Evolutionary conservation across 1,140 invertebrate species (phyloP).

Genomic region (Ylistrum balloti): DNA sequence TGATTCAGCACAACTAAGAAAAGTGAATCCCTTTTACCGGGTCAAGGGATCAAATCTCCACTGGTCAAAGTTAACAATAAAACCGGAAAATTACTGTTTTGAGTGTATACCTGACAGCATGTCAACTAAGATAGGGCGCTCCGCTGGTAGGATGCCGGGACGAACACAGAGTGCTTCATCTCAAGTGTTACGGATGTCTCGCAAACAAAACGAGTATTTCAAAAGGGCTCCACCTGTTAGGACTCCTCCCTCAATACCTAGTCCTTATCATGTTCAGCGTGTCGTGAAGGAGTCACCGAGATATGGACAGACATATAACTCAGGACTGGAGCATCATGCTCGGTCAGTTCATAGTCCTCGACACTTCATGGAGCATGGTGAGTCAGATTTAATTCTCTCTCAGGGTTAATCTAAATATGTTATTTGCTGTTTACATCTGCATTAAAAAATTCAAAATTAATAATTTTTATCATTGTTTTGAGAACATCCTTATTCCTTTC

Average conservation of each 20-base stretch:
- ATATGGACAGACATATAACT: slow-evolving; percentile 64
- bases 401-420: too few relatives aligned
- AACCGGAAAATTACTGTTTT: slow-evolving; percentile 70
- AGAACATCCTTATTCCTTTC: too few relatives aligned
- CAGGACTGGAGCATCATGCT: slow-evolving; percentile 78
- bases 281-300: slow-evolving; percentile 55
- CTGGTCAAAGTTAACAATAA: slow-evolving; percentile 63
- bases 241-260: slow-evolving; percentile 78
- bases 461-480: too few relatives aligned
- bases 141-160: slow-evolving; percentile 75
- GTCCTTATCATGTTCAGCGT: slow-evolving; percentile 62
- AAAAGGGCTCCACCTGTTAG: slow-evolving; percentile 71
- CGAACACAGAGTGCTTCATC: slow-evolving; percentile 62
- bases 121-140: slow-evolving; percentile 72
- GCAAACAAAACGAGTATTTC: slow-evolving; percentile 69
- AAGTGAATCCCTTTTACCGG: slow-evolving; percentile 14
- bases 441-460: too few relatives aligned
- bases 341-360: slow-evolving; percentile 72
- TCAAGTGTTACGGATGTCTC: slow-evolving; percentile 70
- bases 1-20: slow-evolving; percentile 3
- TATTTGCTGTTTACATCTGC: too few relatives aligned
- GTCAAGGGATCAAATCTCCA: slow-evolving; percentile 46
- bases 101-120: slow-evolving; percentile 67
- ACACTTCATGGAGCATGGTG: slow-evolving; percentile 77
- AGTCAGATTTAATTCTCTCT: slow-evolving; percentile 46